These are phyloP conservation scores for Tribolium madens DNA, from an alignment of 1,140 invertebrate genomes.

Conservation along the genomic window DNA sequence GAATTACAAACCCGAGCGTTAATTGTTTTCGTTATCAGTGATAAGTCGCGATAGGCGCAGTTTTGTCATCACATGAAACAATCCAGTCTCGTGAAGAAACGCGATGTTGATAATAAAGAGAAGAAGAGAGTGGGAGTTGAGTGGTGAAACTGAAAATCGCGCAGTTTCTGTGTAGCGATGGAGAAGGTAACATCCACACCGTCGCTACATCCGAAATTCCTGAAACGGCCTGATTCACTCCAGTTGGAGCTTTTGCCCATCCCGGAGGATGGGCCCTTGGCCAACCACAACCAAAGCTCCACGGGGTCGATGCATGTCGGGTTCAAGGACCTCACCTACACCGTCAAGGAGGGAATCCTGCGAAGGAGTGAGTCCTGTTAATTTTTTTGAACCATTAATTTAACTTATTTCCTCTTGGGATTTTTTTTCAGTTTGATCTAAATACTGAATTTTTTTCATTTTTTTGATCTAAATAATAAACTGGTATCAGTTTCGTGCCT, in stretches of 20 bases:
- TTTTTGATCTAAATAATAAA: too few species aligned
- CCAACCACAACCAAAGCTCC: background rate
- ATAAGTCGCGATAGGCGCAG: background rate
- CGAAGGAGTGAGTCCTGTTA: conserved; percentile 44
- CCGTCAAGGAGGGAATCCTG: conserved; percentile 34
- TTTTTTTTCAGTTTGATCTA: too few species aligned
- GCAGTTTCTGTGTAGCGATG: conserved; percentile 27
- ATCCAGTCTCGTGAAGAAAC: background rate
- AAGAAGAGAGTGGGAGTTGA: conserved; percentile 18
- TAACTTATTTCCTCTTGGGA: too few species aligned
- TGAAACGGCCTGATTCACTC: conserved; percentile 42
- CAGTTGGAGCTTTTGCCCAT: conserved; percentile 43
- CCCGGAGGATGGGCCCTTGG: conserved; percentile 32
- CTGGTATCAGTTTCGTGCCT: too few species aligned
- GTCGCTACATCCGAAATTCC: conserved; percentile 1
- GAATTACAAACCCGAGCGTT: background rate
- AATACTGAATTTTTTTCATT: too few species aligned
- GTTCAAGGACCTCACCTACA: conserved; percentile 39
- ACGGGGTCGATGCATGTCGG: conserved; percentile 17
- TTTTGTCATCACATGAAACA: too few species aligned
- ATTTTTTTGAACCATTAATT: background rate
- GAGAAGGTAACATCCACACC: conserved; percentile 7
- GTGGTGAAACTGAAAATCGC: conserved; percentile 26
- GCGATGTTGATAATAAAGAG: conserved; percentile 29
- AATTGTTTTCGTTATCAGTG: background rate